Percentiles rank a stretch among this genome's conserved stretches.
Conservation (phyloP, 2,113 vertebrate species). For the Tricholaema leucomelas region DNA sequence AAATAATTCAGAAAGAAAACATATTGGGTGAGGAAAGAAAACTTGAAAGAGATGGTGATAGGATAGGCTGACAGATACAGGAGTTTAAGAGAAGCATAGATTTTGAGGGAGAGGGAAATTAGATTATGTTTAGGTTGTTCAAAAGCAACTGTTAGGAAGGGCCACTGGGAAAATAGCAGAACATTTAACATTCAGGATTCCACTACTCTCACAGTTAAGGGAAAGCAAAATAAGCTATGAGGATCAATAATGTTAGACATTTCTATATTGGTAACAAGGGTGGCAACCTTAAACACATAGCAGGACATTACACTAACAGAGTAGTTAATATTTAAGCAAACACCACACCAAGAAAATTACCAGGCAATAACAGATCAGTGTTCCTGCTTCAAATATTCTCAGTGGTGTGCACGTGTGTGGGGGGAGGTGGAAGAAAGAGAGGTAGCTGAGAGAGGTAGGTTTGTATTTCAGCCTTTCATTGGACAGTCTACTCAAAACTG, state of each 20-base stretch:
- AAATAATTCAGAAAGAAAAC: background rate
- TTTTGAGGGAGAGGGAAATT: slow-evolving; percentile 31
- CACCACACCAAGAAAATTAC: slow-evolving; percentile 68
- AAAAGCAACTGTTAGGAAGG: slow-evolving; percentile 43
- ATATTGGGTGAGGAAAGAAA: background rate
- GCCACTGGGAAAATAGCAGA: slow-evolving; percentile 36
- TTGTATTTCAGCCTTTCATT: slow-evolving; percentile 50
- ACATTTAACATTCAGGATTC: slow-evolving; percentile 70
- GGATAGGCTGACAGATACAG: slow-evolving; percentile 39
- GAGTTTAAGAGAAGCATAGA: slow-evolving; percentile 15
- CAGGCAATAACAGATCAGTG: slow-evolving; percentile 84
- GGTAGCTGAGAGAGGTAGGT: slow-evolving; percentile 38
- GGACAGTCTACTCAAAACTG: slow-evolving; percentile 18
- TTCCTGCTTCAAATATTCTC: slow-evolving; percentile 83
- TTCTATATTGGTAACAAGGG: slow-evolving; percentile 39
- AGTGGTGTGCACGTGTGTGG: slow-evolving; percentile 52
- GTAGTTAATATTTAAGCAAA: slow-evolving; percentile 72
- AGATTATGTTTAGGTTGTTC: slow-evolving; percentile 59
- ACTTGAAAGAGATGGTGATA: background rate
- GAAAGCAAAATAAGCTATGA: slow-evolving; percentile 57
- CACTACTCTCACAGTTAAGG: slow-evolving; percentile 47
- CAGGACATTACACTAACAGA: slow-evolving; percentile 62
- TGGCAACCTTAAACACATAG: slow-evolving; percentile 60
- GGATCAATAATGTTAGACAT: slow-evolving; percentile 34
- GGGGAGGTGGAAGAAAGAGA: slow-evolving; percentile 24